phyloP scores from a whole-genome alignment of 2,113 vertebrate species.

The Calidris pugnax region DNA sequence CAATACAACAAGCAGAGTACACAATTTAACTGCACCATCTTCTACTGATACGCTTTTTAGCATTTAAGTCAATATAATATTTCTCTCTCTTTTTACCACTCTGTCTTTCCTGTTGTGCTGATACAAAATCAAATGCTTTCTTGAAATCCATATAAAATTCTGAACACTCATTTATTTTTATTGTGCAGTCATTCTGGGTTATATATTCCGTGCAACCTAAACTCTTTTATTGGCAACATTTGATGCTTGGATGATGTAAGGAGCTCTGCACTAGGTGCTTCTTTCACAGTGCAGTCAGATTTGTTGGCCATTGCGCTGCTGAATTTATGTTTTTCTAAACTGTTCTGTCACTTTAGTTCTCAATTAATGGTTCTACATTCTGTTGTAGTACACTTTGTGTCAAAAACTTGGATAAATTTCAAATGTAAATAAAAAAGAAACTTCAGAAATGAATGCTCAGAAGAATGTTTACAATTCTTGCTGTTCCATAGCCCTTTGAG shows the following conservation, averaged over 20 bases:
- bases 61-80: background rate
- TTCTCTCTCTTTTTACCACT: constrained; percentile 6
- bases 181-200: background rate
- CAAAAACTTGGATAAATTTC: background rate
- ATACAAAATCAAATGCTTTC: constrained; percentile 3
- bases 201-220: constrained; percentile 7
- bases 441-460: background rate
- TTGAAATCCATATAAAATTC: constrained; percentile 30
- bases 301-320: background rate
- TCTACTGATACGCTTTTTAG: background rate
- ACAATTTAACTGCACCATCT: background rate
- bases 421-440: background rate
- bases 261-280: background rate
- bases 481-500: background rate
- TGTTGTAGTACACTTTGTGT: background rate
- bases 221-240: constrained; percentile 23
- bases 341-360: background rate
- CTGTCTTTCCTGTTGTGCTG: background rate
- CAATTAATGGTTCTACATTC: background rate
- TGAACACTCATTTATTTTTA: constrained; percentile 44
- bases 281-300: background rate
- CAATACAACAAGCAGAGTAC: background rate
- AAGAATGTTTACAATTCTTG: background rate
- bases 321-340: constrained; percentile 15
- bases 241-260: background rate